Evolutionary conservation across 2,113 vertebrate species (phyloP), one percentile per base, ranked within the genome.

Genomic region (Labeo rohita): DNA sequence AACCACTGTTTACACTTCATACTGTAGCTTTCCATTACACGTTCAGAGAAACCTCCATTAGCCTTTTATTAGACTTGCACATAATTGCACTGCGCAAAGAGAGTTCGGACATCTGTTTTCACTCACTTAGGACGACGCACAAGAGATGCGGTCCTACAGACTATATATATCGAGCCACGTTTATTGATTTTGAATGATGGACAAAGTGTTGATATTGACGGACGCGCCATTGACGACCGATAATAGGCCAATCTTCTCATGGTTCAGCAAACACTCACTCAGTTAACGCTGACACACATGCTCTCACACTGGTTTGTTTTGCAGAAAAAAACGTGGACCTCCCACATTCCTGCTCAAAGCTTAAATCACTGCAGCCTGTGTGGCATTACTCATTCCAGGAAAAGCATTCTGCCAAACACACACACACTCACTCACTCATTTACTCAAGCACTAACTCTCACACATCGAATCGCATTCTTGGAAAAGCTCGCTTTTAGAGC

Each of bases 321-420:
- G 94, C 94, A 93, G 92, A 92, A 92, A 93, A 91, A 93, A 92
- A 92, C 91, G 90, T 92, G 92, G 93, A 93, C 94, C 94, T 94
- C 94, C 94, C 93, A 94, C 93, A 94, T 94, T 95, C 94, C 94
- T 92, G 92, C 94, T 92, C 87, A 89, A 92, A 92, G 93, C 91
- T 93, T 94, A 94, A 94, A 95, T 95, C 93, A 94, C 93, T 94
- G 91, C 93, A 93, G 93, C 93, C 92, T 95, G 94, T 93, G 92
- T 90, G 92, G 91, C 91, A 93, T 95, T 95, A 94, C 92, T 92
- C 88, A 93, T 84, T 90, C 92, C 93, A 91, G 91, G 91, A 92
- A 93, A 93, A 92, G 85, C 88, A 77, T 87, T 84, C 72, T 61
- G 74, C 36, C 68, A 84, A 86, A 87, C 79, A 87, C 75, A 85